Conservation (phyloP, 2,113 vertebrate genomes). For the Hepsetus odoe region DNA sequence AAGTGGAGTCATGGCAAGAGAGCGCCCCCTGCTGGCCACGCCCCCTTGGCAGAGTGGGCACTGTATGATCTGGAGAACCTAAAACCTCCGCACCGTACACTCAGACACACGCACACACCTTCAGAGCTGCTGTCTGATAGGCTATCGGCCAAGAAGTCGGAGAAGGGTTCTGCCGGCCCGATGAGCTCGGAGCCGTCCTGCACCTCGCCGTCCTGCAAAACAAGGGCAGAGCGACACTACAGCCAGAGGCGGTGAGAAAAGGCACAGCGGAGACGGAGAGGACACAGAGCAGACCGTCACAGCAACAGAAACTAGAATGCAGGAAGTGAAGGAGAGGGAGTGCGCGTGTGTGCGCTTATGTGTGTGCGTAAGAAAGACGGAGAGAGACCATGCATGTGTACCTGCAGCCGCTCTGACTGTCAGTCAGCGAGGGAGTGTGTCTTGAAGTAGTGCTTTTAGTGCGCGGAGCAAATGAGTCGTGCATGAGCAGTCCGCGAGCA, state of each 20-base stretch:
- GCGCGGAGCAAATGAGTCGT: slow-evolving; percentile 3
- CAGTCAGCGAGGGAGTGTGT: background rate
- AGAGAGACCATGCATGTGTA: slow-evolving; percentile 42
- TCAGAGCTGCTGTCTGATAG: slow-evolving; percentile 91
- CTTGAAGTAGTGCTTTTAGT: background rate
- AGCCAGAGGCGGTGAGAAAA: no score
- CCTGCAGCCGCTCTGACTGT: background rate
- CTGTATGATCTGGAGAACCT: background rate
- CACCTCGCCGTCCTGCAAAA: slow-evolving; percentile 89
- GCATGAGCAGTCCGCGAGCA: background rate
- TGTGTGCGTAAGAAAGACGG: background rate
- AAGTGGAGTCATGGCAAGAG: background rate
- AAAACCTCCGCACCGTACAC: background rate
- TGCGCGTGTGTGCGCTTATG: slow-evolving; percentile 9
- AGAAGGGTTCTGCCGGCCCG: slow-evolving; percentile 86
- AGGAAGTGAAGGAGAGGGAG: slow-evolving; percentile 11
- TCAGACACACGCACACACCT: slow-evolving; percentile 72
- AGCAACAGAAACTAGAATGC: slow-evolving; percentile 32
- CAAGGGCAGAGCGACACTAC: background rate
- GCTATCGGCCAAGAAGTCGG: slow-evolving; percentile 83
- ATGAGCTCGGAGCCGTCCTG: slow-evolving; percentile 95
- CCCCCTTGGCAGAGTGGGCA: background rate
- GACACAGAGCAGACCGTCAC: background rate
- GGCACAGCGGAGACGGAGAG: background rate
- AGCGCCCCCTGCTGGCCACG: slow-evolving; percentile 15